These are phyloP conservation scores for Strigamia maritima DNA, from an alignment of 2,888 invertebrate species.

Conservation along the genomic window DNA sequence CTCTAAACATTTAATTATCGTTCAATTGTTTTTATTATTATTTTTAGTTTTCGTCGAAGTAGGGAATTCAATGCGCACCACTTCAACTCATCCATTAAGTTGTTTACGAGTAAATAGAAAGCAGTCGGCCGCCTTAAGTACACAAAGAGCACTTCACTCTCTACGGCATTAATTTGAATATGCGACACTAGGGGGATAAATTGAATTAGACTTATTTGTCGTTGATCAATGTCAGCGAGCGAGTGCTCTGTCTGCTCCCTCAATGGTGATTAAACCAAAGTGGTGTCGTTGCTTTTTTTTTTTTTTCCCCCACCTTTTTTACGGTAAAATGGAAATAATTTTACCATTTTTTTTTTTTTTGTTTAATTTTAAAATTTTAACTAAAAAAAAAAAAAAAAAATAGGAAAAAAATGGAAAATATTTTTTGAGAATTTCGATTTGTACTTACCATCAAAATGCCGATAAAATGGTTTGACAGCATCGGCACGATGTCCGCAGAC, in stretches of 20 bases:
- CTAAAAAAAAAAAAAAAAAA: too few species aligned
- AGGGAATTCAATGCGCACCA: not conserved
- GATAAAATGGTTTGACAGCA: slow-evolving; percentile 5
- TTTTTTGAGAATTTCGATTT: not conserved
- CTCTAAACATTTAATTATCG: too few species aligned
- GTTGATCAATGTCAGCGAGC: not conserved
- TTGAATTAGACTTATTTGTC: slow-evolving; percentile 3
- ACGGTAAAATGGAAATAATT: not conserved
- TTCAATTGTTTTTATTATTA: too few species aligned
- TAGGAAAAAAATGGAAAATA: not conserved
- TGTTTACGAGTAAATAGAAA: too few species aligned
- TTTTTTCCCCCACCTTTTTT: too few species aligned
- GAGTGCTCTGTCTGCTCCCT: not conserved
- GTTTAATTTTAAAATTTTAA: too few species aligned
- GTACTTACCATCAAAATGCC: slow-evolving; percentile 5
- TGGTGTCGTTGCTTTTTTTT: not conserved
- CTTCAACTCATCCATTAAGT: not conserved
- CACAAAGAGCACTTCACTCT: not conserved
- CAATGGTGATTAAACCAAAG: not conserved
- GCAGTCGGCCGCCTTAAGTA: not conserved
- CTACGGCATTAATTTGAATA: not conserved
- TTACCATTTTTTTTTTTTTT: not conserved
- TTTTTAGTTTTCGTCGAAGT: too few species aligned
- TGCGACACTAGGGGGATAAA: not conserved
- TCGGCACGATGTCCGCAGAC: not conserved